These are phyloP conservation scores for Bembecia ichneumoniformis DNA, from an alignment of 2,888 invertebrate species.

Conservation along the genomic window DNA sequence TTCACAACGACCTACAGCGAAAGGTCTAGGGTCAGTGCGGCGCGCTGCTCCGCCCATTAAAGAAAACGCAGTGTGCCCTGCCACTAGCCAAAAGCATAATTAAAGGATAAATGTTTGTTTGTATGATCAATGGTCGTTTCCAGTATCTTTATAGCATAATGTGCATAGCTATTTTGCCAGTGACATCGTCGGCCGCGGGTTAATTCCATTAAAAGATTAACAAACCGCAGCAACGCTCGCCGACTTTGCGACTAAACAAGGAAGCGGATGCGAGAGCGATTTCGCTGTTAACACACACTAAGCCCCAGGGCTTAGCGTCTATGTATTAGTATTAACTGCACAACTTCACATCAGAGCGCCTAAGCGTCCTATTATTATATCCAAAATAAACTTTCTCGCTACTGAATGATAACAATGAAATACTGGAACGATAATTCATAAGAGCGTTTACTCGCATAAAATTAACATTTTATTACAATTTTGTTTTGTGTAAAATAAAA, in stretches of 20 bases:
- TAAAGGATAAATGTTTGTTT: neutral
- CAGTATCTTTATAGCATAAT: neutral
- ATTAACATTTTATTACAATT: no score
- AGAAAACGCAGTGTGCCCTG: no score
- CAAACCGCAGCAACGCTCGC: constrained; percentile 44
- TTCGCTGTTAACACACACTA: neutral
- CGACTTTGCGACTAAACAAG: neutral
- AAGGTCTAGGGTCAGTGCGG: no score
- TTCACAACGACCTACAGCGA: no score
- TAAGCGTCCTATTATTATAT: neutral
- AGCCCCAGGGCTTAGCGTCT: neutral
- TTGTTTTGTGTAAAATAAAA: no score
- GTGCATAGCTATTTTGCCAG: constrained; percentile 36
- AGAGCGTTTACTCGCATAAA: no score
- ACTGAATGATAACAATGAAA: no score
- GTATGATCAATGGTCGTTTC: neutral
- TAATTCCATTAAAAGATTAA: constrained; percentile 67
- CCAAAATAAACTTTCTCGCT: no score
- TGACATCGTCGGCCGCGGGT: constrained; percentile 48
- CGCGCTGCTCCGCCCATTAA: no score
- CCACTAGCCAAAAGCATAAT: neutral
- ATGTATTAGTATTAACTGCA: neutral
- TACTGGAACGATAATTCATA: no score
- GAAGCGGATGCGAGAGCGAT: constrained; percentile 6
- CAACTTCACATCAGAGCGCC: neutral